These are phyloP conservation scores for Drosophila pallidifrons DNA, from an alignment of 1,140 invertebrate species.

Conservation along the genomic window DNA sequence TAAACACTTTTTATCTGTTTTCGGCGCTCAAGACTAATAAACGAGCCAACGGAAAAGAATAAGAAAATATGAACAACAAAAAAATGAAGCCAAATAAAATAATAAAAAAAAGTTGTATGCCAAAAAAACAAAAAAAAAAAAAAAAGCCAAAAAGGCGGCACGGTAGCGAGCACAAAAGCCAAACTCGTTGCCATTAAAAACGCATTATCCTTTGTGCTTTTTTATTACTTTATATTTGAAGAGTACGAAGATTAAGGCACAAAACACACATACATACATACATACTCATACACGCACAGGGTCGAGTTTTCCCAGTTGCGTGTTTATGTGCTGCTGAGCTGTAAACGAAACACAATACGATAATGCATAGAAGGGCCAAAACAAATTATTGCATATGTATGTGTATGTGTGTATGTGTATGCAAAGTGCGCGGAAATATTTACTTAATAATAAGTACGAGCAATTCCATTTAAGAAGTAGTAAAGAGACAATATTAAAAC, in stretches of 20 bases:
- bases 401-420: background rate
- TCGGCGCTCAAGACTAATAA: conserved; percentile 44
- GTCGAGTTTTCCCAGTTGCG: conserved; percentile 46
- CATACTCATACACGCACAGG: background rate
- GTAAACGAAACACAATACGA: conserved; percentile 68
- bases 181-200: conserved; percentile 82
- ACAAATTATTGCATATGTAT: conserved; percentile 44
- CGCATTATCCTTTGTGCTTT: conserved; percentile 80
- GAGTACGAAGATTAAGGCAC: conserved; percentile 55
- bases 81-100: conserved; percentile 20
- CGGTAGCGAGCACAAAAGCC: conserved; percentile 64
- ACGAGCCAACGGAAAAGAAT: conserved; percentile 6
- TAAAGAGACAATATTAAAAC: conserved; percentile 53
- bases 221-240: conserved; percentile 81
- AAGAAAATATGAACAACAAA: conserved; percentile 6
- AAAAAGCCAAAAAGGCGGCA: conserved; percentile 56
- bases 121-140: conserved; percentile 1
- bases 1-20: conserved; percentile 66
- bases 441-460: conserved; percentile 28
- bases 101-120: conserved; percentile 46
- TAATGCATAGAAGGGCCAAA: conserved; percentile 54
- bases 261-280: background rate
- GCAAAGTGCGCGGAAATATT: conserved; percentile 29
- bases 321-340: conserved; percentile 76
- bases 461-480: conserved; percentile 12